Base-by-base conservation (phyloP, 2,797 vertebrate genomes). In the Neosilurus mollespiculum region DNA sequence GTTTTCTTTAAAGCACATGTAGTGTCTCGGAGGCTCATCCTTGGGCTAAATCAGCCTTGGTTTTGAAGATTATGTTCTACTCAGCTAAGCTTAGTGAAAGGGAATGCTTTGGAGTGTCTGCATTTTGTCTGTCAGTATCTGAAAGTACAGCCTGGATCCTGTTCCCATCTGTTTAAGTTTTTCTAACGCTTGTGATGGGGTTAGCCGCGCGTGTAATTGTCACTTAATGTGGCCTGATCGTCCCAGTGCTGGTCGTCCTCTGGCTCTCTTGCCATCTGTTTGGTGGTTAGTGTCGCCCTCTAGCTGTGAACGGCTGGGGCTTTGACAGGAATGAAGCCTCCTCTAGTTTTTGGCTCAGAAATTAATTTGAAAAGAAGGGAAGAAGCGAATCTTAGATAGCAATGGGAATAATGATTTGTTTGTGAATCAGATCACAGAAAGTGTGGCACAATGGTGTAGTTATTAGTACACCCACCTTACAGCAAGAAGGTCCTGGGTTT, bases 281-380 rank as follows among this genome's bases (percentile, higher is more conserved):
- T 76, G 3, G 67, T 86, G 83, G 83, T 72, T 80, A 69, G 83
- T 88, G 79, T 82, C 83, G 86, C 86, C 89, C 86, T 87, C 88
- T 88, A 83, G 89, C 81, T 79, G 81, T 43, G 78, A 11, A 76
- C 26, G 43, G 83, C 22, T 80, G 85, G 62, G 30, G 53, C 18
- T 58, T 37, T 37, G 78, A 69, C 65, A 15, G 2, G 26, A 69
- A 58, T 56, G 12, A 80, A 37, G 61, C n/a, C 76, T 61, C 56
- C 20, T 51, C 16, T 18, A 26, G 37, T 26, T 78, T 18, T 26
- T 51, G 61, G n/a, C 61, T 65, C 22, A 1, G 5, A 22, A 30
- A 30, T 24, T 64, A 5, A 78, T 62, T 64, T 64, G 15, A 51
- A 49, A 78, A 2, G 59, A 78, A 58, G 18, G 26, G 34, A 59